Base-by-base conservation (phyloP, 2,797 vertebrate genomes). In the Paguma larvata region DNA sequence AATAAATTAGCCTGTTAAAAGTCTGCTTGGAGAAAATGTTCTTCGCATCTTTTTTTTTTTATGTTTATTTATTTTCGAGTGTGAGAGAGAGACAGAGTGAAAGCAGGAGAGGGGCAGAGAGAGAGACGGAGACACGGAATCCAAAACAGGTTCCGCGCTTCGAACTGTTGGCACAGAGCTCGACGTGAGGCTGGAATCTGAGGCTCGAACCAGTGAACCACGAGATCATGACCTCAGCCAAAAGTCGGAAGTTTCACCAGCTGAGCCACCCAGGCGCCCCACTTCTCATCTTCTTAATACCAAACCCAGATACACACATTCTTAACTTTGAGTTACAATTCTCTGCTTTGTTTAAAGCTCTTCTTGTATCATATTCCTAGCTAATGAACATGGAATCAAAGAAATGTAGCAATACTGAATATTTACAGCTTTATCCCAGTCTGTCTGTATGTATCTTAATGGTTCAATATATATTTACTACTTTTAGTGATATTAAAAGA, bases 211-310 rank as follows among this genome's bases (percentile, higher is more conserved):
- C 51, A 16, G 51, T 53, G 51, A 53, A 53, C 51, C 51, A 53
- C 5, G 16, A 53, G 51, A 53, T 53, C 51, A 53, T 18, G 51
- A 53, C 51, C 51, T 53, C 15, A 53, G 51, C 51, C 51, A 5
- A 53, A 53, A 53, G 51, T 53, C 16, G 51, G 51, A 53, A 16
- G 5, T 16, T 18, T 53, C 16, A 53, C 16, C 51, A 53, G 18
- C 15, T 53, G 51, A 53, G 6, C 51, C 16, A 53, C 16, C 15
- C 5, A 5, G 16, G 51, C 0, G 5, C 51, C 16, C 51, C 51
- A 90, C 83, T 87, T 91, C 77, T 80, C 38, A 53, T 84, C 18
- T 78, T 85, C 67, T 89, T 89, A 85, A 67, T 88, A 34, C 56
- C 16, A 72, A 23, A 44, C 38, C 91, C 4, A 56, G 25, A 41